Evolutionary conservation across 2,797 vertebrate species (phyloP).

Genomic region (Mormyrus hasselquistii): DNA sequence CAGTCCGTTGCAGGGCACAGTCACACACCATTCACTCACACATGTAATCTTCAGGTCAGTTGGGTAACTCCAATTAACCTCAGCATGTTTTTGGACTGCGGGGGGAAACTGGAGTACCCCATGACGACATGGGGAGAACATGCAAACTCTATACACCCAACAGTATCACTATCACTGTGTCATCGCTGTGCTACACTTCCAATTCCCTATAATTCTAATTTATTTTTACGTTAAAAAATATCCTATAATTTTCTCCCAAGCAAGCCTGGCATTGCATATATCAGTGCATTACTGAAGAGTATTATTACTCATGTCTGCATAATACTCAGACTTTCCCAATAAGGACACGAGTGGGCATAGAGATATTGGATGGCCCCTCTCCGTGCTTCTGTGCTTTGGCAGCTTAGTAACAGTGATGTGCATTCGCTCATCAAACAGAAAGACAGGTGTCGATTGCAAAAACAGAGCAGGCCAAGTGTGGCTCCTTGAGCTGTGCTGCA

Average conservation of each 20-base stretch:
- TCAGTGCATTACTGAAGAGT: not conserved
- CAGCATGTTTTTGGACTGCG: not conserved
- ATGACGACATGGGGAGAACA: not conserved
- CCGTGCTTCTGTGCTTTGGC: not conserved
- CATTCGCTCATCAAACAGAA: not conserved
- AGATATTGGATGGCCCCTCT: not conserved
- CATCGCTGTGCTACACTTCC: not conserved
- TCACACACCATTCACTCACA: not conserved
- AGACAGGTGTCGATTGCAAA: not conserved
- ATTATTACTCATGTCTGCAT: not conserved
- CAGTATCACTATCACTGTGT: not conserved
- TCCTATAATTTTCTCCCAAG: not conserved
- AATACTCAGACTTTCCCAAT: not conserved
- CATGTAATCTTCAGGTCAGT: not conserved
- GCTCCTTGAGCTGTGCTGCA: not conserved
- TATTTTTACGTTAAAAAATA: not conserved
- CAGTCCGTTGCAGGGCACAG: not conserved
- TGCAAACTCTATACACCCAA: not conserved
- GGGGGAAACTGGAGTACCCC: not conserved
- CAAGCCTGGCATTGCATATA: not conserved
- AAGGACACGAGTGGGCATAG: not conserved
- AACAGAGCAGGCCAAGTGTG: not conserved
- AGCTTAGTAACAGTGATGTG: not conserved
- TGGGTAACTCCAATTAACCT: not conserved
- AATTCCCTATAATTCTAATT: not conserved